Evolutionary conservation across 2,113 vertebrate genomes (phyloP), one percentile per base, ranked within the genome.

Genomic region (Thinocorus orbignyianus): DNA sequence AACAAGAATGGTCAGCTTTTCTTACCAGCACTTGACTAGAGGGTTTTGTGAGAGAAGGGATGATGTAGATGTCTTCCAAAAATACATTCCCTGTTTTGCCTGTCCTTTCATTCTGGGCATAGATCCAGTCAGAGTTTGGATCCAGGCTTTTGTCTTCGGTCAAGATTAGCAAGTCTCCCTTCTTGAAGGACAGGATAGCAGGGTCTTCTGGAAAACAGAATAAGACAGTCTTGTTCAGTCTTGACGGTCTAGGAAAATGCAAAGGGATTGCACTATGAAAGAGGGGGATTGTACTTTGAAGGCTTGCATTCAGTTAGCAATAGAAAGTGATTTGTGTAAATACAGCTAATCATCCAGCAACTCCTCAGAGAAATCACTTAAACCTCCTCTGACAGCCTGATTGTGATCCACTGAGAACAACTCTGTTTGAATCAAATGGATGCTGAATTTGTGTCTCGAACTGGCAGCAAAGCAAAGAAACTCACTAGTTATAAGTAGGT

Each of bases 11-110:
- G 28, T 78, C 70, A 81, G 57, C 60, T 73, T 68, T 92, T 69
- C 95, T 96, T 98, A 99, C 99, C 98, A 99, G 97, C 77, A 99
- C 92, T 95, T 99, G 98, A 30, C 97, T 96, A 20, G 98, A 98
- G 62, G 99, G 99, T 97, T 99, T 99, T 93, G 91, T 98, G 64
- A 99, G 96, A 0, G 98, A 98, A 18, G 99, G 99, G 80, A 99
- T 97, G 86, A 98, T 88, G 31, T 98, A 95, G 83, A 99, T 97
- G 17, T 97, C 97, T 62, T 99, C 98, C 1, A 39, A 86, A 60
- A 98, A 98, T 73, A 99, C 97, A 24, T 98, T 98, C 30, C 99
- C 99, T 0, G 72, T 98, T 94, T 98, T 97, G 60, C 95, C 97
- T 0, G 98, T 99, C 88, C 98, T 97, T 74, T 99, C 98, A 42